Base-by-base conservation (phyloP, 2,888 invertebrate species). In the Napeogenes sylphis region DNA sequence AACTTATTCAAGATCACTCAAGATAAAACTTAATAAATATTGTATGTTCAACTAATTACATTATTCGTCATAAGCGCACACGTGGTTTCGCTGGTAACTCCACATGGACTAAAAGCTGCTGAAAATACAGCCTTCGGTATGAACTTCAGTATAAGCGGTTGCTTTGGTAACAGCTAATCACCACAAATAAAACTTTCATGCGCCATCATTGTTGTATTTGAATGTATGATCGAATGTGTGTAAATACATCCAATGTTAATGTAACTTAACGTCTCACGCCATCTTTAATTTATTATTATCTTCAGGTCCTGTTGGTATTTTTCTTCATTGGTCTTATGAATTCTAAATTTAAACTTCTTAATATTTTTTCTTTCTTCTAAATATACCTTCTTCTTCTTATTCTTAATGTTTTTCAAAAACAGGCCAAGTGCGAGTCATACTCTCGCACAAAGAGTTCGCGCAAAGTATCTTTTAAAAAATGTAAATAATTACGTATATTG, bases 151-250 rank as follows among this genome's bases (percentile, higher is more conserved):
- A 42, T 10, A 10, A 75, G 68, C 78, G 81, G 89, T 87, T 79
- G 83, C 87, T 76, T 73, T 74, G 85, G 89, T 83, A 86, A 90
- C 89, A 77, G 70, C 75, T 85, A 81, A 87, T 84, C 82, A 88
- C 78, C 84, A 90, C 90, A 90, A 89, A 89, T 83, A 75, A 85
- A 86, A 82, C 59, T 81, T 85, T 81, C 79, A 87, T 82, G 78
- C 77, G 78, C 73, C 73, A 71, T 78, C 75, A 75, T 73, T 62
- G 21, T 21, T 21, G 71, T 58, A 56, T 55, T 57, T 64, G 46
- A 46, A 45, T 55, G 53, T 33, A 45, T 45, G 58, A 53, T 53
- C 51, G 38, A 6, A 6, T 51, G 30, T 51, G 30, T 51, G 51
- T 51, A 30, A 30, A 51, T 51, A 30, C 30, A 12, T 51, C 30